phyloP scores from a whole-genome alignment of 2,113 vertebrate species.

The Bagarius yarrelli region DNA sequence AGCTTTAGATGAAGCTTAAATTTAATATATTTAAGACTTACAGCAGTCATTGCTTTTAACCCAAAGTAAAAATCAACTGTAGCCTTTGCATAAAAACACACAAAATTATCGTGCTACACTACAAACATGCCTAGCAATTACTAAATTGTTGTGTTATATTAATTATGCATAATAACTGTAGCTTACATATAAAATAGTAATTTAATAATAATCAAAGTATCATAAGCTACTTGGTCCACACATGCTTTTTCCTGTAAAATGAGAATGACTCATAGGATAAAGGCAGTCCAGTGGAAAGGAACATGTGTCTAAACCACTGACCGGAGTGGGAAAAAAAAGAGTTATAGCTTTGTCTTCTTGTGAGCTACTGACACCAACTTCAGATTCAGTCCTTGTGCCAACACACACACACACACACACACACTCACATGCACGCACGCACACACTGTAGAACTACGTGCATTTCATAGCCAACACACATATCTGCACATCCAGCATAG shows the following conservation, averaged over 20 bases:
- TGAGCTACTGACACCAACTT: conserved; percentile 58
- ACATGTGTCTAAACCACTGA: conserved; percentile 49
- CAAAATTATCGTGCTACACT: not conserved
- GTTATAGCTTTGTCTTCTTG: conserved; percentile 59
- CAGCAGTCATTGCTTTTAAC: not conserved
- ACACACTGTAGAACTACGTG: conserved; percentile 32
- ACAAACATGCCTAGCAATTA: not conserved
- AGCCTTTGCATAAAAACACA: not conserved
- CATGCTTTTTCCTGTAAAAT: conserved; percentile 53
- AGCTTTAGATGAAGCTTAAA: not conserved
- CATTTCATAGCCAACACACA: conserved; percentile 51
- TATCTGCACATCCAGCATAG: conserved; percentile 44
- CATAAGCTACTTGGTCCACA: conserved; percentile 20
- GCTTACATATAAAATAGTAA: too few species aligned
- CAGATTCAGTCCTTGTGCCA: conserved; percentile 31
- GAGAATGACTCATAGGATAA: conserved; percentile 51
- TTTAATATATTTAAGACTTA: not conserved
- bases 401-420: conserved; percentile 42
- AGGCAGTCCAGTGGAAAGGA: conserved; percentile 49
- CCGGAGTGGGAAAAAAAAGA: conserved; percentile 42
- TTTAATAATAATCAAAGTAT: conserved; percentile 16
- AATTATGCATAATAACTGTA: not conserved
- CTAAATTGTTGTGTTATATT: not conserved
- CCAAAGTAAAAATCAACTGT: not conserved
- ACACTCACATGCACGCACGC: conserved; percentile 42